Base-by-base conservation (phyloP, 1,140 invertebrate genomes). In the Xylocopa sonorina region DNA sequence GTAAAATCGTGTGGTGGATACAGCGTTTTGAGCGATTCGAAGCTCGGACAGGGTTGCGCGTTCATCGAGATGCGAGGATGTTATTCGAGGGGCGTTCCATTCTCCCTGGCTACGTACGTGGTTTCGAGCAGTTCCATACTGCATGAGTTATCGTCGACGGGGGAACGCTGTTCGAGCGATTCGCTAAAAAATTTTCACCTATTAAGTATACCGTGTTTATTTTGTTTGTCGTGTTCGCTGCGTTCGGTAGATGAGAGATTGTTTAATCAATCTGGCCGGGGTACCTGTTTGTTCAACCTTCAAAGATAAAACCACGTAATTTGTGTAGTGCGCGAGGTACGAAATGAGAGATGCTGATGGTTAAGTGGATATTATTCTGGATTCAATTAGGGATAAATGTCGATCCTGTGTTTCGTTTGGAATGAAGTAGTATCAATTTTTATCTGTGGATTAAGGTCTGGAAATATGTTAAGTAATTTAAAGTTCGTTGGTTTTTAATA, bases 81-180 rank as follows among this genome's bases (percentile, higher is more conserved):
- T 67, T 67, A 50, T 67, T 67, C 64, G 46, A 67, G 43, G 46
- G 64, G 64, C 64, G 64, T 67, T 67, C 46, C 43, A 67, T 32
- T 67, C 64, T 67, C 27, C 4, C 21, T 62, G 32, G 43, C 64
- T 50, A 29, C 46, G 43, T 67, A 67, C 64, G 58, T 41, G 58
- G 34, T 62, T 62, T 24, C 63, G 64, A 67, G 58, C 58, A 67
- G 24, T 67, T 48, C 27, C 38, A 58, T 34, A 1, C 18, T 1
- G 34, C 27, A 34, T 50, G 64, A 67, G 64, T 67, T 67, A 67
- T 67, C 64, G 46, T 14, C 64, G 43, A 12, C 18, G 46, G 50
- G 24, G 27, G 27, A 67, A 16, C 64, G 43, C 27, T 32, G 64
- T n/a, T 50, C 46, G 46, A 10, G 14, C 18, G 64, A 66, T 38